A percentile compares a stretch with the other conserved stretches of the same genome.
Conservation (phyloP, 2,888 invertebrate species). For the Linnaemya tessellans region DNA sequence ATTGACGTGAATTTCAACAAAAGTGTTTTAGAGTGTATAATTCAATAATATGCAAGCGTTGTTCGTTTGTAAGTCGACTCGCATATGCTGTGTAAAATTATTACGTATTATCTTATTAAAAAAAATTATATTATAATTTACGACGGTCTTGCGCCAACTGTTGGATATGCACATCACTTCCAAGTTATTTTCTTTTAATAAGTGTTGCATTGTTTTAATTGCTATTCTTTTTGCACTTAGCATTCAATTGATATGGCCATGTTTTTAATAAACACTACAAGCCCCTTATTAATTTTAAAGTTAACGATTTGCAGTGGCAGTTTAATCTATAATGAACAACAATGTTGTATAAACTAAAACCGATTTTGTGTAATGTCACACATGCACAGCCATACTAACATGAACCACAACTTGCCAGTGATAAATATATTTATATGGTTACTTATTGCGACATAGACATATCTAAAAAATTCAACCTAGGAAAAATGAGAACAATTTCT, state of each 20-base stretch:
- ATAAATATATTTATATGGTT: too few species aligned
- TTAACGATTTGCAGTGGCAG: slow-evolving; percentile 39
- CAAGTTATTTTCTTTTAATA: background rate
- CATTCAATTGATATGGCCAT: background rate
- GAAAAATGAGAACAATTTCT: too few species aligned
- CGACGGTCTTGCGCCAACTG: too few species aligned
- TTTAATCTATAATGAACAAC: slow-evolving; percentile 61
- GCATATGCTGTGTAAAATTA: too few species aligned
- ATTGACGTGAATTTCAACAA: too few species aligned
- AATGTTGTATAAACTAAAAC: slow-evolving; percentile 55
- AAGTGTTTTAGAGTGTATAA: too few species aligned
- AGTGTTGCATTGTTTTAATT: background rate
- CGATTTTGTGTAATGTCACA: slow-evolving; percentile 7
- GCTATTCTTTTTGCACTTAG: background rate
- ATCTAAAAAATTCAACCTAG: too few species aligned
- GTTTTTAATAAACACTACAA: background rate
- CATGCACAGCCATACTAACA: background rate
- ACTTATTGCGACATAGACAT: too few species aligned
- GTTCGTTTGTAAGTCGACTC: too few species aligned
- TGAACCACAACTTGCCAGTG: background rate
- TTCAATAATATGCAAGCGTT: too few species aligned
- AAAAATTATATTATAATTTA: too few species aligned
- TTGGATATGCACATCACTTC: background rate
- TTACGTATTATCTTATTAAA: too few species aligned
- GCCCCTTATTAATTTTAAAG: background rate